Evolutionary conservation across 92 coral and sea anemone genomes (phyloP), one percentile per base, ranked within the genome.

Genomic region (Epizoanthus rinbou): DNA sequence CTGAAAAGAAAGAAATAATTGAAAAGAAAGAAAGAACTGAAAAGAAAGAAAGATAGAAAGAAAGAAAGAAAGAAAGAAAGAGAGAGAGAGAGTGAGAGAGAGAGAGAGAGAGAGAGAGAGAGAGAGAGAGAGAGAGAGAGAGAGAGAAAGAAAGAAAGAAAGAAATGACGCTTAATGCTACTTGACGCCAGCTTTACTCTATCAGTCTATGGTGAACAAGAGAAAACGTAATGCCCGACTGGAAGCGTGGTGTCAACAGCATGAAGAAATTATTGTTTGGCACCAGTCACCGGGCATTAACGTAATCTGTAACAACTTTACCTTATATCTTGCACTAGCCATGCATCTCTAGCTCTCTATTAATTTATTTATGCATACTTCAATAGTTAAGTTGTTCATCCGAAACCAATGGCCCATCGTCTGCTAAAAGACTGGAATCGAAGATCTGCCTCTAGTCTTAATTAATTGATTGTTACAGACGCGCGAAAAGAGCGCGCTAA

Each of bases 21-120:
- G n/a, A n/a, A 83, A 88, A 75, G 21, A 69, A 63, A n/a, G 33
- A 68, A 69, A 79, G 78, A 65, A 85, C 76, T 15, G 71, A 78
- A n/a, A n/a, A n/a, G n/a, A n/a, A n/a, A n/a, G n/a, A n/a, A n/a
- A n/a, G n/a, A n/a, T n/a, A n/a, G 31, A 28, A 84, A 69, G 45
- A 83, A 88, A 75, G 21, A 69, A 63, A n/a, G 33, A 68, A 69
- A 79, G 78, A 65, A 85, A 85, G 31, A 28, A 84, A 69, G 45
- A 83, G 84, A 75, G 21, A 69, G 53, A n/a, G 33, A 68, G 62
- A 79, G 78, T n/a, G n/a, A n/a, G n/a, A n/a, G n/a, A n/a, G n/a
- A n/a, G n/a, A n/a, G n/a, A n/a, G n/a, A n/a, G n/a, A n/a, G n/a
- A n/a, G 31, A 28, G 79, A 69, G 45, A 83, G 84, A 75, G 21